A percentile compares a stretch with the other conserved stretches of the same genome.
Evolutionary conservation across 2,888 invertebrate species (phyloP).

Genomic region (Polydrusus tereticollis): DNA sequence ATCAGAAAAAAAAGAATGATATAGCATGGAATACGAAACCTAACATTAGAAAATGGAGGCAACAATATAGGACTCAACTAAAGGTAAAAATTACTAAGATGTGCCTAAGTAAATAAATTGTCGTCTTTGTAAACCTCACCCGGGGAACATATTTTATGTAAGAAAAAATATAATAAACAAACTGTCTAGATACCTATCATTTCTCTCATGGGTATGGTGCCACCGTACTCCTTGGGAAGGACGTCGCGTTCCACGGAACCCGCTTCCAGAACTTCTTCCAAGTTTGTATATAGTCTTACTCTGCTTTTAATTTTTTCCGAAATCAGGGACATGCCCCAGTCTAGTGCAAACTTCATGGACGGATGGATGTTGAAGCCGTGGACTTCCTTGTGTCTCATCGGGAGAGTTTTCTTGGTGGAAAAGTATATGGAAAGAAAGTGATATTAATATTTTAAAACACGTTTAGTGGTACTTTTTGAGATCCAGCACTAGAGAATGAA

Average conservation of each 20-base stretch:
- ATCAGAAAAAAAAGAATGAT: too few species aligned
- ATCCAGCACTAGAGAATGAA: too few species aligned
- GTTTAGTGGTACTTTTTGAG: too few species aligned
- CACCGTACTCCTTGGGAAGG: slow-evolving; percentile 86
- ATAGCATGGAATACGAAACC: too few species aligned
- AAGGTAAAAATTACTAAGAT: too few species aligned
- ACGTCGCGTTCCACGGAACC: slow-evolving; percentile 65
- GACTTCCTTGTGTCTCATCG: slow-evolving; percentile 84
- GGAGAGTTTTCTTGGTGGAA: slow-evolving; percentile 75
- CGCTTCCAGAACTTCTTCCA: slow-evolving; percentile 70
- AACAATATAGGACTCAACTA: too few species aligned
- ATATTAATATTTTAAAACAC: neutral
- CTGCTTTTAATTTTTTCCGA: slow-evolving; percentile 83
- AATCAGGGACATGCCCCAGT: slow-evolving; percentile 82
- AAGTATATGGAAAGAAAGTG: neutral
- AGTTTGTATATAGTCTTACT: slow-evolving; percentile 74
- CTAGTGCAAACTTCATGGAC: slow-evolving; percentile 80
- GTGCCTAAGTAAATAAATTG: too few species aligned
- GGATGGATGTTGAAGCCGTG: slow-evolving; percentile 82
- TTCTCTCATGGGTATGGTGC: slow-evolving; percentile 84
- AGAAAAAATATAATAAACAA: too few species aligned
- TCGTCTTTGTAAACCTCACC: too few species aligned
- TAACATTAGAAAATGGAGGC: too few species aligned
- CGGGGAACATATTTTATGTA: too few species aligned
- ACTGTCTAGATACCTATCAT: slow-evolving; percentile 92